Evolutionary conservation across 2,888 invertebrate species (phyloP).

Genomic region (Noctua fimbriata): DNA sequence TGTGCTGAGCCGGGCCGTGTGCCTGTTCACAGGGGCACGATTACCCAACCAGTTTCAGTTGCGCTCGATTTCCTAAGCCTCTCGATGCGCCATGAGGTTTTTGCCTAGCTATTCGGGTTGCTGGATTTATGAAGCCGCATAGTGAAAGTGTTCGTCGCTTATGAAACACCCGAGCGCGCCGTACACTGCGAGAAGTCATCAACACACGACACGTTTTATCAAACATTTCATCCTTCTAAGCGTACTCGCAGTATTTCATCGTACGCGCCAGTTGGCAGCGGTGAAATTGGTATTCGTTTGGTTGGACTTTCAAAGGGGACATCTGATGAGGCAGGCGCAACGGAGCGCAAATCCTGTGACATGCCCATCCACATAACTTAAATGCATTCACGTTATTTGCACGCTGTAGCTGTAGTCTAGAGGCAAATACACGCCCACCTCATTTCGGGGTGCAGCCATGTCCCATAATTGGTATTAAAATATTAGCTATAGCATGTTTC

Average conservation of each 20-base stretch:
- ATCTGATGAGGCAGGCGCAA: slow-evolving; percentile 81
- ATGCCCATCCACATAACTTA: slow-evolving; percentile 75
- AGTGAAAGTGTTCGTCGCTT: slow-evolving; percentile 82
- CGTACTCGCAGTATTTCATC: slow-evolving; percentile 73
- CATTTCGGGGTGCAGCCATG: slow-evolving; percentile 33
- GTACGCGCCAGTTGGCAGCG: slow-evolving; percentile 82
- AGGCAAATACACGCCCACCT: slow-evolving; percentile 44
- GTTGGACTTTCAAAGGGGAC: slow-evolving; percentile 84
- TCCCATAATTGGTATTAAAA: slow-evolving; percentile 43
- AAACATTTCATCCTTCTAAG: slow-evolving; percentile 63
- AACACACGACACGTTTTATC: slow-evolving; percentile 65
- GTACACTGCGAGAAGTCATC: slow-evolving; percentile 62
- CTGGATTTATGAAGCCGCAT: slow-evolving; percentile 74
- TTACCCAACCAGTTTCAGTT: slow-evolving; percentile 82
- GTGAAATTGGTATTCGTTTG: slow-evolving; percentile 84
- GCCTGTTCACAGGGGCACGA: slow-evolving; percentile 79
- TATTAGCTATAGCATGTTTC: slow-evolving; percentile 49
- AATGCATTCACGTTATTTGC: slow-evolving; percentile 74
- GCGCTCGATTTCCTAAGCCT: slow-evolving; percentile 80
- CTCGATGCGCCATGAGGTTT: slow-evolving; percentile 75
- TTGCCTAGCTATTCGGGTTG: slow-evolving; percentile 73
- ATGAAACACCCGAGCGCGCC: slow-evolving; percentile 70
- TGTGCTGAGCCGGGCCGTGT: slow-evolving; percentile 77
- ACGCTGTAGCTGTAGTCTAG: slow-evolving; percentile 55
- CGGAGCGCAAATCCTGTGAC: slow-evolving; percentile 87